Base-by-base conservation (phyloP, 1,140 invertebrate genomes). In the Drosophila funebris region DNA sequence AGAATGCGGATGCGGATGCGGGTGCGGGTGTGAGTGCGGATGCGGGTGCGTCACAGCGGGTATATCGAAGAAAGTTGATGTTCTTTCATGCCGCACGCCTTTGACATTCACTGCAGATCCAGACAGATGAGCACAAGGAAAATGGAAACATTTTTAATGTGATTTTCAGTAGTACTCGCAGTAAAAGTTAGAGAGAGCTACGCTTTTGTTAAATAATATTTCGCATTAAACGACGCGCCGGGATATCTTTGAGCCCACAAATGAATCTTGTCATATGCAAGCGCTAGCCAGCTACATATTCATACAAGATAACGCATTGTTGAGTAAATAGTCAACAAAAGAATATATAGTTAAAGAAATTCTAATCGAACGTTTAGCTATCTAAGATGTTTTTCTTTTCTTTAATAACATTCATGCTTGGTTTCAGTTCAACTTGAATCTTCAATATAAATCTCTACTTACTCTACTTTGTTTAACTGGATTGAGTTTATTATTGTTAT, bases 11-110 rank as follows among this genome's bases (percentile, higher is more conserved):
- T 81, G 78, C 33, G 78, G 53, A 29, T 75, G 72, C 1, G 69
- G 8, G 61, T 87, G 81, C 31, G 79, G 63, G 31, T 61, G 70
- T 7, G 73, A 18, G 3, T 76, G 74, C 7, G 70, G 61, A 29
- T 87, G 85, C 37, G 89, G 73, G 53, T 58, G 90, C 68, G 90
- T 91, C 90, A 90, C 90, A 91, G 90, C 90, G 72, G 90, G 90
- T 82, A 91, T 88, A 70, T 91, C 90, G 82, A 91, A 91, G 81
- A 91, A 91, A 81, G 76, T 89, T 77, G 90, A 91, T 77, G 90
- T 90, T 88, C 90, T 90, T 90, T 91, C 90, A 78, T 90, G 84
- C 62, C 88, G 90, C 70, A 90, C 83, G 82, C 90, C 90, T 91
- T 91, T 90, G 78, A 90, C 87, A 78, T 90, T 91, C 53, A 89